Conservation (phyloP, 2,113 vertebrate species). For the Morone chrysops region DNA sequence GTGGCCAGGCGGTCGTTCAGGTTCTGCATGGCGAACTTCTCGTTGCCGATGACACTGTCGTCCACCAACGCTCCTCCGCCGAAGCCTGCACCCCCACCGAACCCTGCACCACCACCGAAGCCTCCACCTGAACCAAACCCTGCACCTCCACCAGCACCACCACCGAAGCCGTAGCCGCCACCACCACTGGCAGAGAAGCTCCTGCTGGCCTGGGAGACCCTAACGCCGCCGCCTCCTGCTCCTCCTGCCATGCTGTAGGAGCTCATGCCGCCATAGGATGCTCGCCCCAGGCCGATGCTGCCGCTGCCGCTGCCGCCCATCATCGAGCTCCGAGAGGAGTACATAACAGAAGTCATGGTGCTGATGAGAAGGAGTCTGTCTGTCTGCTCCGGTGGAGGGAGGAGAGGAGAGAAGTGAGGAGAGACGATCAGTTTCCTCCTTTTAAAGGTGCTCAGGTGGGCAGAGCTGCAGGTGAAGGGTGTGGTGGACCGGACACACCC, state of each 20-base stretch:
- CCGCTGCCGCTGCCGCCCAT: background rate
- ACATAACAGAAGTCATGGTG: background rate
- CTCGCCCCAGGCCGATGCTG: background rate
- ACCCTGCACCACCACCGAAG: background rate
- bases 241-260: constrained; percentile 66
- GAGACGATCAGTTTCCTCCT: background rate
- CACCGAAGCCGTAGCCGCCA: background rate
- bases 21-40: constrained; percentile 85
- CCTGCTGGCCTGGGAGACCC: constrained; percentile 58
- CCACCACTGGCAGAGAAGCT: background rate
- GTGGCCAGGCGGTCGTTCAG: constrained; percentile 84
- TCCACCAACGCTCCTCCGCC: background rate
- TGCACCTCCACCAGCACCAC: background rate
- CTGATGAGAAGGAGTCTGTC: constrained; percentile 30
- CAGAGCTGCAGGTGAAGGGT: constrained; percentile 36
- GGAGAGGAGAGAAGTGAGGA: constrained; percentile 58
- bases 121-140: constrained; percentile 9
- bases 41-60: constrained; percentile 63
- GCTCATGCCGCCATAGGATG: constrained; percentile 14
- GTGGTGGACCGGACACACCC: background rate
- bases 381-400: constrained; percentile 51
- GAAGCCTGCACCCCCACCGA: background rate
- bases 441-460: constrained; percentile 60
- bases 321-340: background rate
- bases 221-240: constrained; percentile 23